A percentile compares a stretch with the other conserved stretches of the same genome.
phyloP scores from a whole-genome alignment of 1,140 invertebrate genomes.

The Liolophura sinensis region DNA sequence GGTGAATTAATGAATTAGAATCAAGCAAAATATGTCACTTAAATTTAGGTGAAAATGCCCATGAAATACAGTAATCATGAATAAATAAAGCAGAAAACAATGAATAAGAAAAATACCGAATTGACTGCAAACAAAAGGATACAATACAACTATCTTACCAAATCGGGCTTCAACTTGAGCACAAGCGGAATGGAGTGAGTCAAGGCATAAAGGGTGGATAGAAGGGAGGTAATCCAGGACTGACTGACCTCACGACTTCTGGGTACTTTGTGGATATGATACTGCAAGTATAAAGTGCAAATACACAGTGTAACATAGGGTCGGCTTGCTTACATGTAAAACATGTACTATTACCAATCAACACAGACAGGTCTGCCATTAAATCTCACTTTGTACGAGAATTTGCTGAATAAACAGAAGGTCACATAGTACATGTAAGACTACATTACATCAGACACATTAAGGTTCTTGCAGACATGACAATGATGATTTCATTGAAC shows the following conservation, averaged over 20 bases:
- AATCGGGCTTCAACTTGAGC: slow-evolving; percentile 70
- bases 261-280: slow-evolving; percentile 69
- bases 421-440: no score
- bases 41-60: background rate
- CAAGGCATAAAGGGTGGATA: slow-evolving; percentile 75
- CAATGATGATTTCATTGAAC: no score
- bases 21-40: background rate
- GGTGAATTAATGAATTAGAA: background rate
- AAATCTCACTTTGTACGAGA: background rate
- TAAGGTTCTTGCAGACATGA: no score
- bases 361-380: background rate
- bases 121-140: background rate
- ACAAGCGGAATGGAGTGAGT: slow-evolving; percentile 73
- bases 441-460: background rate
- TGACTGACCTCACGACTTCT: slow-evolving; percentile 87
- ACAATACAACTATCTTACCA: slow-evolving; percentile 59
- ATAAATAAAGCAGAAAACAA: background rate
- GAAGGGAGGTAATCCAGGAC: slow-evolving; percentile 77
- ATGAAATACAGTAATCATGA: slow-evolving; percentile 1
- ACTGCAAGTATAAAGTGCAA: slow-evolving; percentile 44
- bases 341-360: background rate
- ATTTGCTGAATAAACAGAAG: background rate
- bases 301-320: slow-evolving; percentile 1
- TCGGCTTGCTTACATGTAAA: slow-evolving; percentile 6
- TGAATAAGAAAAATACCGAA: background rate